Conservation (phyloP, 2,797 vertebrate species). For the Lutjanus campechanus region DNA sequence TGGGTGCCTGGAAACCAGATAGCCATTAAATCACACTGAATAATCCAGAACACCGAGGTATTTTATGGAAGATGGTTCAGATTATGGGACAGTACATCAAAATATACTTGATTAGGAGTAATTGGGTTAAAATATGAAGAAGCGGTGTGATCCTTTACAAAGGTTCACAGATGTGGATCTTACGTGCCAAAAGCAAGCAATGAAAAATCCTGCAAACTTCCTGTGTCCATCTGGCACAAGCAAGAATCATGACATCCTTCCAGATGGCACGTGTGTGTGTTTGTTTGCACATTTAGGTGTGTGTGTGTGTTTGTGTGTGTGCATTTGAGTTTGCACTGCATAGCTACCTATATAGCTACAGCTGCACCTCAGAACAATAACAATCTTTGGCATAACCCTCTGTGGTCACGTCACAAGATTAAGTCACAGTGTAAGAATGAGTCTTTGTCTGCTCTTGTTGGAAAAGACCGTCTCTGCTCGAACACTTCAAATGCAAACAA, state of each 20-base stretch:
- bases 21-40: background rate
- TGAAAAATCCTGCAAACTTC: background rate
- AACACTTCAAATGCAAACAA: background rate
- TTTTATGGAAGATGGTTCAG: no score
- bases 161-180: background rate
- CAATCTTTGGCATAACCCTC: background rate
- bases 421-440: slow-evolving; percentile 17
- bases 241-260: background rate
- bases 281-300: background rate
- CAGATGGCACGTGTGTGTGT: slow-evolving; percentile 2
- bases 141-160: background rate
- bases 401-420: background rate
- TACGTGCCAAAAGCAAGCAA: background rate
- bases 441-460: background rate
- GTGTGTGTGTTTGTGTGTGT: background rate
- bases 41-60: background rate
- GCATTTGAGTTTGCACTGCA: background rate
- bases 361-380: background rate
- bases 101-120: background rate
- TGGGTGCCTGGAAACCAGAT: no score
- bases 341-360: background rate
- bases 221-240: background rate
- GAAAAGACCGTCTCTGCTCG: background rate
- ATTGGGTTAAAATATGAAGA: background rate
- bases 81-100: background rate